phyloP scores from a whole-genome alignment of 2,888 invertebrate genomes.

The Amphipoea oculea region DNA sequence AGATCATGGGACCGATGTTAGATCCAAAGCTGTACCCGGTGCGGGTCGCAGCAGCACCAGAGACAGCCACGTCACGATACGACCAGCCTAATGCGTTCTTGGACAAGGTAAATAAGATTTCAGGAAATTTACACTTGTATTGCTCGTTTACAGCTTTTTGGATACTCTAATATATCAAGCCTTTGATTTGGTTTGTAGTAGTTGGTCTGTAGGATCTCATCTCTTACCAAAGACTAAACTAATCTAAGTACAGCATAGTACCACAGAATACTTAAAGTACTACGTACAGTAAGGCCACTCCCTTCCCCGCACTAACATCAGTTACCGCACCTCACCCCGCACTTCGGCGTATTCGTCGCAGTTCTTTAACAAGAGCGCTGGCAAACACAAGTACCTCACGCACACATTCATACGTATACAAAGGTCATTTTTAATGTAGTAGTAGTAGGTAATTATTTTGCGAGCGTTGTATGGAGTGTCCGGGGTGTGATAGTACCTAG shows the following conservation, averaged over 20 bases:
- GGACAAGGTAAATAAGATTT: conserved; percentile 85
- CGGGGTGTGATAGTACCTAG: background rate
- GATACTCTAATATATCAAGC: background rate
- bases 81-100: conserved; percentile 92
- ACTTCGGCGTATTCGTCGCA: too few relatives aligned
- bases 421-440: too few relatives aligned
- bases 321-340: too few relatives aligned
- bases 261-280: too few relatives aligned
- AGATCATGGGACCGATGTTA: conserved; percentile 91
- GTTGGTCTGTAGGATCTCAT: background rate
- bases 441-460: too few relatives aligned
- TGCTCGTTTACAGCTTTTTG: background rate
- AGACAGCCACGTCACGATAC: conserved; percentile 88
- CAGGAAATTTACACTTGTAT: background rate
- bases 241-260: background rate
- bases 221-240: background rate
- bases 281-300: too few relatives aligned
- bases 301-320: too few relatives aligned
- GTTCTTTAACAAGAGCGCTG: too few relatives aligned
- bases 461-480: too few relatives aligned
- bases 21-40: conserved; percentile 92
- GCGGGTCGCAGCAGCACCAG: conserved; percentile 89
- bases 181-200: background rate
- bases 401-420: too few relatives aligned
- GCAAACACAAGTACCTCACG: too few relatives aligned